A percentile compares a stretch with the other conserved stretches of the same genome.
Evolutionary conservation across 2,113 vertebrate species (phyloP).

Genomic region (Muntiacus reevesi): DNA sequence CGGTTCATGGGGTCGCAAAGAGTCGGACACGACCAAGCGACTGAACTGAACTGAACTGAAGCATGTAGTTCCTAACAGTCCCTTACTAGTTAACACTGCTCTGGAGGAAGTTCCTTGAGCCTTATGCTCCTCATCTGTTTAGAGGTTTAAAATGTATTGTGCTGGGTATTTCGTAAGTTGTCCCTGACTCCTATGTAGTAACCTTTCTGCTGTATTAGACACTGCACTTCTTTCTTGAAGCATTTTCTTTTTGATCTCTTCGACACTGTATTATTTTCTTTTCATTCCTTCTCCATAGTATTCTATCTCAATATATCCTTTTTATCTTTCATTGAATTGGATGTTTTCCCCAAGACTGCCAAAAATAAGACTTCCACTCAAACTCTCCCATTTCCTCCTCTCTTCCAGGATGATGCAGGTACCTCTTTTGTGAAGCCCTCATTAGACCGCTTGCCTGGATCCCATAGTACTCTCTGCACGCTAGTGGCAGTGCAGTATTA

Average conservation of each 20-base stretch:
- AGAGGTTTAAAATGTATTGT: not conserved
- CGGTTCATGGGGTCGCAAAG: too few species aligned
- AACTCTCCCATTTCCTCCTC: not conserved
- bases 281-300: not conserved
- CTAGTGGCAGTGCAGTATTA: not conserved
- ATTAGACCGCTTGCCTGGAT: not conserved
- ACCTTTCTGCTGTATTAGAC: not conserved
- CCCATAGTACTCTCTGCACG: not conserved
- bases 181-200: not conserved
- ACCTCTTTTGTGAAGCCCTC: not conserved
- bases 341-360: not conserved
- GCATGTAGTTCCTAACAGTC: not conserved
- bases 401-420: not conserved
- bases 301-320: not conserved
- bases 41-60: too few species aligned
- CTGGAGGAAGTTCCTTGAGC: not conserved
- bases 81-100: not conserved
- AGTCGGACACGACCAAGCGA: too few species aligned
- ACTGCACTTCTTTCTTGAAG: not conserved
- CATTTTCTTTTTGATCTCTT: not conserved
- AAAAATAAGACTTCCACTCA: not conserved
- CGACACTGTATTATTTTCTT: not conserved
- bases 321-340: not conserved
- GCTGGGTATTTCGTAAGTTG: not conserved
- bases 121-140: not conserved